Percentiles rank a stretch among this genome's conserved stretches.
phyloP scores from a whole-genome alignment of 1,140 invertebrate genomes.

The Cyrtorhinus lividipennis region DNA sequence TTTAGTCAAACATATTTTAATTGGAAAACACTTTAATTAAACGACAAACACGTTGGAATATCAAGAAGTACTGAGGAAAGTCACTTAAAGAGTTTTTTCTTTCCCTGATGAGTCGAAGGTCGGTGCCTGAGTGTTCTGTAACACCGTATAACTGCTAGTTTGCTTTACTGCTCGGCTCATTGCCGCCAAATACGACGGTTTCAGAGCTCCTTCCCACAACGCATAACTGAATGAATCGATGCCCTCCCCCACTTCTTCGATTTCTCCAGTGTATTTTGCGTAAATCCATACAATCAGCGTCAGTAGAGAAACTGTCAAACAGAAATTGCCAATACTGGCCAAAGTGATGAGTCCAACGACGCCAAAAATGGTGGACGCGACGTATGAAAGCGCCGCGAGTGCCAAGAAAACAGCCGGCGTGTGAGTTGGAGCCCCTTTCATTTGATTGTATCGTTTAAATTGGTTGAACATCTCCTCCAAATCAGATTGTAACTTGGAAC shows the following conservation, averaged over 20 bases:
- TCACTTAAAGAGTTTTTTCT: no score
- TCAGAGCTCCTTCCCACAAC: constrained; percentile 71
- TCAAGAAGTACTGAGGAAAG: no score
- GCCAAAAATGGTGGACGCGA: constrained; percentile 70
- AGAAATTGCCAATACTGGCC: constrained; percentile 73
- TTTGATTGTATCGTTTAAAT: constrained; percentile 83
- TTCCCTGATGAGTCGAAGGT: no score
- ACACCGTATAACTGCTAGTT: not conserved
- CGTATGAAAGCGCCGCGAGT: constrained; percentile 67
- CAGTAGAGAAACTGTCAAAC: constrained; percentile 70
- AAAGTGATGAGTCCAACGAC: constrained; percentile 72
- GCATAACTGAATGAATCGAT: constrained; percentile 69
- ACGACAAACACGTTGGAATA: no score
- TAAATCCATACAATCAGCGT: constrained; percentile 80
- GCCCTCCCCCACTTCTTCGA: constrained; percentile 61
- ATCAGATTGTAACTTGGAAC: constrained; percentile 63
- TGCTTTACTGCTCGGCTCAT: not conserved
- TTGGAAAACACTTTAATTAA: no score
- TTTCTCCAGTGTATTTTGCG: constrained; percentile 82
- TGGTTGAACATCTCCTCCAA: constrained; percentile 68
- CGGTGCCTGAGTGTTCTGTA: no score
- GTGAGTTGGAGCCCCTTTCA: constrained; percentile 87
- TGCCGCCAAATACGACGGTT: not conserved
- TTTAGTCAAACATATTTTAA: no score
- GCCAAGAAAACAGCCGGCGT: constrained; percentile 88